A percentile compares a stretch with the other conserved stretches of the same genome.
These are phyloP conservation scores for Sylvia borin DNA, from an alignment of 2,797 vertebrate species.

Conservation along the genomic window DNA sequence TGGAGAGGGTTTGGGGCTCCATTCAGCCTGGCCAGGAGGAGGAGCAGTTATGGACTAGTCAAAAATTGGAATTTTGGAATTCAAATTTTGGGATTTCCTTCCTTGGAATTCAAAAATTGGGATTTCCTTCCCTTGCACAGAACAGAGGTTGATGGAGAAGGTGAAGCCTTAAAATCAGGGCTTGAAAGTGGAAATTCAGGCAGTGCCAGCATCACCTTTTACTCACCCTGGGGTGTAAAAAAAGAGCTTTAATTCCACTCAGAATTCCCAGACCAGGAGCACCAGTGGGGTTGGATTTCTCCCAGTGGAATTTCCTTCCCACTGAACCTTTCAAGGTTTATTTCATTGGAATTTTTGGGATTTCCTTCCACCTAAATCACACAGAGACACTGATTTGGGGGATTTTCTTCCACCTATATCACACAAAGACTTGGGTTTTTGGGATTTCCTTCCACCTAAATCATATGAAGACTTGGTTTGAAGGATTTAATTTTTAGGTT, in stretches of 20 bases:
- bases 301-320: not conserved
- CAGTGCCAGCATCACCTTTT: not conserved
- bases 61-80: not conserved
- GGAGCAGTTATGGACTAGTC: not conserved
- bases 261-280: not conserved
- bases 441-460: too few relatives aligned
- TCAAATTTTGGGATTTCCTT: not conserved
- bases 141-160: not conserved
- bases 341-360: not conserved
- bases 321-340: not conserved
- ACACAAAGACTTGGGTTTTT: not conserved
- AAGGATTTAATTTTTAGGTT: not conserved
- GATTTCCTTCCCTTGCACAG: not conserved
- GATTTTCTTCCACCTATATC: not conserved
- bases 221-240: accelerated
- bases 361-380: not conserved
- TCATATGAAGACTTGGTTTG: too few relatives aligned
- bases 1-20: not conserved
- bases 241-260: not conserved
- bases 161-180: not conserved
- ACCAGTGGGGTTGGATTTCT: not conserved
- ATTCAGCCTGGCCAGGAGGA: not conserved
- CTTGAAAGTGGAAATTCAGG: not conserved
- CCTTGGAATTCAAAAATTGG: not conserved
- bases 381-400: not conserved